Evolutionary conservation across 2,797 vertebrate genomes (phyloP), one percentile per base, ranked within the genome.

Genomic region (Pyrocephalus nanus): DNA sequence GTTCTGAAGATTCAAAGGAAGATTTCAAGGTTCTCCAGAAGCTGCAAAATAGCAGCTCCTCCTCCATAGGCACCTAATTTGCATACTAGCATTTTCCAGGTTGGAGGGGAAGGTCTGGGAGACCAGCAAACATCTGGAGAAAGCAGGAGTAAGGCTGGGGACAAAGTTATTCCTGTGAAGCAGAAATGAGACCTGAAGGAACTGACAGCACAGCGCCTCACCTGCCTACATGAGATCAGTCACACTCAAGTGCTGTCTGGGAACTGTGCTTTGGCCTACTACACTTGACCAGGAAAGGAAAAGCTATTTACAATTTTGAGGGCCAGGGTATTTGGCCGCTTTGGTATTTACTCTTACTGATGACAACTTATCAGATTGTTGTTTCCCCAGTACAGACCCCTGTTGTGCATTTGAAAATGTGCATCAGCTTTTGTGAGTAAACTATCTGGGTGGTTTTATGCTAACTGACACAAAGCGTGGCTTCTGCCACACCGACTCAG

Each of bases 1-100:
- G 86, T 97, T 96, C 80, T 96, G 84, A 92, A 92, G 93, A 96
- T 91, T 94, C 92, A 95, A 97, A 97, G 93, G 82, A 92, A 90
- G 80, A 86, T 94, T 91, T 92, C 55, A 86, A 79, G 76, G 71
- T 88, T 94, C 48, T 83, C 88, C 78, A 90, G 75, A 90, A 86
- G 90, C 83, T 97, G 81, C 61, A 82, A 8, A 96, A 75, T 58
- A 71, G 79, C 91, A 90, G 42, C 86, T 95, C 92, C 57, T 95
- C 88, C 88, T 67, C 86, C 34, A 73, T 57, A 85, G 67, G 48
- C 29, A 20, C 76, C 54, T 82, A 8, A 86, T 93, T 94, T 81
- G 67, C 80, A 45, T 65, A 30, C 61, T 45, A 75, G 1, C 67
- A 2, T 69, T 84, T 90, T 83, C 51, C 67, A 67, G 13, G 34